phyloP scores from a whole-genome alignment of 1,140 invertebrate genomes.

The Cydia strobilella region DNA sequence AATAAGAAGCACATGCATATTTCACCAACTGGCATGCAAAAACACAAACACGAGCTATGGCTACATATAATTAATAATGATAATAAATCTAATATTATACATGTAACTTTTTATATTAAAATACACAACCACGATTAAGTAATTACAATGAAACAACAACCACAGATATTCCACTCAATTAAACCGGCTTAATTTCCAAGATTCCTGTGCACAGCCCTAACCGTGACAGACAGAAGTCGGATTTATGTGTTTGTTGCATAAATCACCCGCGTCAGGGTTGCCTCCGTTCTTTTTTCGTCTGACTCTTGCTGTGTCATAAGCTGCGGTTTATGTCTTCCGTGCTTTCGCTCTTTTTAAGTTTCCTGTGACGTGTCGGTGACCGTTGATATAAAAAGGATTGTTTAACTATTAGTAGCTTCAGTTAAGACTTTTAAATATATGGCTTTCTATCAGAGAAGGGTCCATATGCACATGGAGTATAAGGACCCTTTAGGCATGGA shows the following conservation, averaged over 20 bases:
- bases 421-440: no score
- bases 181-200: neutral
- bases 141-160: neutral
- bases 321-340: conserved; percentile 56
- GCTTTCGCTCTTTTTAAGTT: conserved; percentile 36
- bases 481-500: no score
- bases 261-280: conserved; percentile 66
- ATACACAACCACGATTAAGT: neutral
- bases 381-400: neutral
- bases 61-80: no score
- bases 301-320: conserved; percentile 62
- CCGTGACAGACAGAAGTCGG: conserved; percentile 72
- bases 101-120: no score
- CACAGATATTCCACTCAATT: conserved; percentile 4
- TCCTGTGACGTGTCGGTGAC: conserved; percentile 6
- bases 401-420: no score
- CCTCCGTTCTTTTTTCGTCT: conserved; percentile 66
- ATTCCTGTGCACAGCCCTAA: neutral
- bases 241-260: conserved; percentile 80
- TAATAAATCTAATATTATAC: no score
- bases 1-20: no score
- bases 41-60: no score
- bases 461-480: no score
- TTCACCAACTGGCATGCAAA: no score
- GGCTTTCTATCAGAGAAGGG: no score